Percentiles rank a stretch among this genome's conserved stretches.
Conservation (phyloP, 2,113 vertebrate species). For the Clinocottus analis region DNA sequence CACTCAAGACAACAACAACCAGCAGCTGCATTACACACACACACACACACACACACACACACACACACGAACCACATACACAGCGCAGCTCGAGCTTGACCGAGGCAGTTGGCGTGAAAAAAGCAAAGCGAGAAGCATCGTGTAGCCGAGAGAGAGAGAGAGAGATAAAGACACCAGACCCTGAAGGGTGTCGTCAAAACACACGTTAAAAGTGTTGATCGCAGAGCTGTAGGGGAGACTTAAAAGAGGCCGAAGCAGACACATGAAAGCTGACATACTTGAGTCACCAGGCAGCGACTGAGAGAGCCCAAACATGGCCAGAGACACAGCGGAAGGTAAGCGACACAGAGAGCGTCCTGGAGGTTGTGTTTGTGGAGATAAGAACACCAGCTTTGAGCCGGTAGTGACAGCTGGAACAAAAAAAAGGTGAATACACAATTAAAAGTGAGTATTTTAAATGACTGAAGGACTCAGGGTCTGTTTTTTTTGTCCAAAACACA, state of each 20-base stretch:
- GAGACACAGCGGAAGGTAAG: slow-evolving; percentile 80
- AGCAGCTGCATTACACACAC: slow-evolving; percentile 63
- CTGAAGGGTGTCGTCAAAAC: slow-evolving; percentile 11
- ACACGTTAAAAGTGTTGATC: slow-evolving; percentile 14
- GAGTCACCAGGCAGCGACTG: slow-evolving; percentile 47
- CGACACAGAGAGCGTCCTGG: slow-evolving; percentile 14
- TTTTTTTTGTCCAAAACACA: neutral
- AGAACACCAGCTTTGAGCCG: neutral
- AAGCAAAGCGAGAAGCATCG: slow-evolving; percentile 19
- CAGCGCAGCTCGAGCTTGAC: slow-evolving; percentile 32
- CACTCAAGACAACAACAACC: slow-evolving; percentile 71
- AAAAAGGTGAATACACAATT: neutral
- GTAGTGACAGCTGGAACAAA: neutral
- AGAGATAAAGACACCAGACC: slow-evolving; percentile 24
- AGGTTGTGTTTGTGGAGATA: neutral
- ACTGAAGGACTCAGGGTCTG: neutral
- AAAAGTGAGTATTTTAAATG: neutral
- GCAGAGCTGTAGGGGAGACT: slow-evolving; percentile 8
- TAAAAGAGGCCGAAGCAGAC: slow-evolving; percentile 38
- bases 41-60: slow-evolving; percentile 44
- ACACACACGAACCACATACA: slow-evolving; percentile 35
- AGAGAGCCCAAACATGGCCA: slow-evolving; percentile 69
- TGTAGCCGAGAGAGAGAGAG: neutral
- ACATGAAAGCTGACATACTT: slow-evolving; percentile 45
- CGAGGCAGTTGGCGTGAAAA: slow-evolving; percentile 33